A percentile compares a stretch with the other conserved stretches of the same genome.
These are phyloP conservation scores for Aulostomus chinensis DNA, from an alignment of 2,797 vertebrate genomes.

Conservation along the genomic window DNA sequence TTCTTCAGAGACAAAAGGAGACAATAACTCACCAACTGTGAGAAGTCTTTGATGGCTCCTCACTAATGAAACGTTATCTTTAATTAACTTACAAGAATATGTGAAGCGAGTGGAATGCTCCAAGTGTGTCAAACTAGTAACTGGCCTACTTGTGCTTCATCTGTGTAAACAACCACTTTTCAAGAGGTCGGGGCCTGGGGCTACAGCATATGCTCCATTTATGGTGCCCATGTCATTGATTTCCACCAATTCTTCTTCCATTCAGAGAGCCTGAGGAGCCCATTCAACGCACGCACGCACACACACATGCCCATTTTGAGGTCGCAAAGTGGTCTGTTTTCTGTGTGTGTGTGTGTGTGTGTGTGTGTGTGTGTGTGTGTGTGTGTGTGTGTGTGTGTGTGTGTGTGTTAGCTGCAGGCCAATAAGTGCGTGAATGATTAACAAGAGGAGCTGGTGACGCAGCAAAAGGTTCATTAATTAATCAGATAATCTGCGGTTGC, in stretches of 20 bases:
- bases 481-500: constrained; percentile 74
- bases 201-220: constrained; percentile 1
- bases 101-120: neutral
- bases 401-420: constrained; percentile 46
- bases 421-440: constrained; percentile 64
- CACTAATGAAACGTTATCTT: too few relatives aligned
- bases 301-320: neutral
- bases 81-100: neutral
- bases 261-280: too few relatives aligned
- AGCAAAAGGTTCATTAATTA: constrained; percentile 81
- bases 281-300: constrained; percentile 8
- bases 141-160: neutral
- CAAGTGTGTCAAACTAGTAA: neutral
- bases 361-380: neutral
- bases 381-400: constrained; percentile 2
- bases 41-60: too few relatives aligned
- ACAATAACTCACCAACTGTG: neutral
- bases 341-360: constrained; percentile 1
- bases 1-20: neutral
- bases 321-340: constrained; percentile 7
- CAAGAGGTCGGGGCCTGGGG: neutral
- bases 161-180: neutral
- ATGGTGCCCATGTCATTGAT: neutral
- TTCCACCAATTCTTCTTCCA: too few relatives aligned
- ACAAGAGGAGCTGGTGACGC: constrained; percentile 49